Percentiles rank a stretch among this genome's conserved stretches.
Evolutionary conservation across 1,140 invertebrate genomes (phyloP).

Genomic region (Pseudomyrmex flavicornis): DNA sequence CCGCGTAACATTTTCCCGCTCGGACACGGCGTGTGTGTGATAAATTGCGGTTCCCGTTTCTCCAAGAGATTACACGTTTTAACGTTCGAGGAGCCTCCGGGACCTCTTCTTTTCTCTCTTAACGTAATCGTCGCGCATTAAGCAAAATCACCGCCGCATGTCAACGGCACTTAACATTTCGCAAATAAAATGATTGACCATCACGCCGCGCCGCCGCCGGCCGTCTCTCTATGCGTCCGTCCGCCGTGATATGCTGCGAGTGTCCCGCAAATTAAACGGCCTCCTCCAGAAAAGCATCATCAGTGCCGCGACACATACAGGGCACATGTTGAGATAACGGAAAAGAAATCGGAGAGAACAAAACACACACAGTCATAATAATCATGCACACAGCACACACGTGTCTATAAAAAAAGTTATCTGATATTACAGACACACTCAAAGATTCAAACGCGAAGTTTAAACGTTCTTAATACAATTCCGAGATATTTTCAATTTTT

Average conservation of each 20-base stretch:
- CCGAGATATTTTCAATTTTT: too few relatives aligned
- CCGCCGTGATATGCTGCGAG: too few relatives aligned
- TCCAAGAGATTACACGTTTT: slow-evolving; percentile 8
- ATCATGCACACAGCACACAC: not conserved
- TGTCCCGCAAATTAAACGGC: slow-evolving; percentile 29
- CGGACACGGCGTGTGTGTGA: not conserved
- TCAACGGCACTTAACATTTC: slow-evolving; percentile 45
- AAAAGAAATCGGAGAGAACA: not conserved
- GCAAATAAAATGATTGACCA: slow-evolving; percentile 57
- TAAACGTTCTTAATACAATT: too few relatives aligned
- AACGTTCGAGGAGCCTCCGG: slow-evolving; percentile 2
- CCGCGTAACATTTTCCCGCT: slow-evolving; percentile 39
- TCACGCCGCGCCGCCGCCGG: not conserved
- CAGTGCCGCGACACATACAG: not conserved
- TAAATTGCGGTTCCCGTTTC: slow-evolving; percentile 47
- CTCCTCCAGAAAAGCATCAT: not conserved
- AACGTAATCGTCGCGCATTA: slow-evolving; percentile 10
- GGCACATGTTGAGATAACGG: too few relatives aligned
- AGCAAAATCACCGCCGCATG: slow-evolving; percentile 27
- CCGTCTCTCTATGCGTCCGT: too few relatives aligned
- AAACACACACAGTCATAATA: too few relatives aligned
- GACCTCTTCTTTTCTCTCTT: not conserved
- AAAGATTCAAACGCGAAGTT: too few relatives aligned
- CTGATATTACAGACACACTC: too few relatives aligned
- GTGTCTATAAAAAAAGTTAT: not conserved